Evolutionary conservation across 2,888 invertebrate genomes (phyloP), one percentile per base, ranked within the genome.

Genomic region (Trilocha varians): DNA sequence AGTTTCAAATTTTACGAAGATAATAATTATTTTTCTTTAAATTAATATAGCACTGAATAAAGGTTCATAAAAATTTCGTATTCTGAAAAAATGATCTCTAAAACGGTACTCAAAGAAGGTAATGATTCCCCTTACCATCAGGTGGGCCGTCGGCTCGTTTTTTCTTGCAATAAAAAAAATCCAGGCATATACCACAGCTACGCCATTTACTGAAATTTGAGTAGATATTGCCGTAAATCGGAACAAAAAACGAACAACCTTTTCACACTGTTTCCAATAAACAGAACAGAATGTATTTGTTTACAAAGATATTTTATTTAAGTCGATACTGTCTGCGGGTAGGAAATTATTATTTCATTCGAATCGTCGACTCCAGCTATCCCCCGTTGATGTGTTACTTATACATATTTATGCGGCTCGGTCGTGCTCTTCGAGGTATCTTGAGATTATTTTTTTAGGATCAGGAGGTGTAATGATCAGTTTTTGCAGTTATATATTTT

Each of bases 261-360:
- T 25, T 25, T 25, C 25, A 25, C 25, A 25, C 3, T 6, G 8
- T 11, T 25, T 25, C 25, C 25, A 25, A 11, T 25, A 25, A 25
- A 6, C 25, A 25, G n/a, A n/a, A 25, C 25, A 2, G 25, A 25
- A 25, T 25, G 11, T 6, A 25, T 25, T 25, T 25, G 25, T 48
- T 35, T 45, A 38, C 36, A 38, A 17, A 42, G 53, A 62, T 60
- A 63, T 63, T 60, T 62, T 61, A 62, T 68, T 67, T 57, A 62
- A 60, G 52, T 51, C 58, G 52, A 49, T 54, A 57, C 61, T 60
- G 55, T 54, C 57, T 63, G 65, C 57, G 65, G 59, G 57, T 61
- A 68, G 74, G 68, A 73, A 76, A 78, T 75, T 79, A 78, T 78
- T 79, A 78, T 78, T 77, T 78, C 69, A 74, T 65, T 75, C 62